A percentile compares a stretch with the other conserved stretches of the same genome.
phyloP scores from a whole-genome alignment of 35 echinoderm and acorn worm genomes.

The Holothuria glaberrima region DNA sequence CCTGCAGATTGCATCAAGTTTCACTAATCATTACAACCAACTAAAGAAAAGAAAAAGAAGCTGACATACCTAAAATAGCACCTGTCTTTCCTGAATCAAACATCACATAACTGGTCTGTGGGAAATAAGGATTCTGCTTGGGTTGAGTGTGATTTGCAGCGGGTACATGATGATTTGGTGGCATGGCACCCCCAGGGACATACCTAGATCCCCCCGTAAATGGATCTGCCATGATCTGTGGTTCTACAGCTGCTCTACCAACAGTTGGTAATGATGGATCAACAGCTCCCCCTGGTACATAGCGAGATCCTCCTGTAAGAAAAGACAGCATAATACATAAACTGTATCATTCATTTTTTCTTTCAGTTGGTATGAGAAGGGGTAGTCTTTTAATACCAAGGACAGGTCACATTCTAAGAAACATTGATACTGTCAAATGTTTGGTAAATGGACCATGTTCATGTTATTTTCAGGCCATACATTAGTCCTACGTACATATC shows the following conservation, averaged over 20 bases:
- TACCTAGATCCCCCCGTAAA: slow-evolving; percentile 92
- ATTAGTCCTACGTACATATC: no score
- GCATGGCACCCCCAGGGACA: slow-evolving; percentile 50
- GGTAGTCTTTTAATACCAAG: no score
- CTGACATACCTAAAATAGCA: slow-evolving; percentile 83
- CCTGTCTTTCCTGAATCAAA: slow-evolving; percentile 86
- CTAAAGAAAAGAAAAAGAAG: background rate
- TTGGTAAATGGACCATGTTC: no score
- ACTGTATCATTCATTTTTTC: no score
- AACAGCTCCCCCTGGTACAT: slow-evolving; percentile 72
- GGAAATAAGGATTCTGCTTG: slow-evolving; percentile 77
- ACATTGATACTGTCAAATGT: no score
- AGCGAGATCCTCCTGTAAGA: slow-evolving; percentile 79
- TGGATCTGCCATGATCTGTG: slow-evolving; percentile 60
- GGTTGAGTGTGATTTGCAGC: slow-evolving; percentile 7
- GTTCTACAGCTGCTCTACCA: slow-evolving; percentile 38
- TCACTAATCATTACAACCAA: no score
- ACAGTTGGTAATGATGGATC: slow-evolving; percentile 67
- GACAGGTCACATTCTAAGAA: no score
- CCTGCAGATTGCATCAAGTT: no score
- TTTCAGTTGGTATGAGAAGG: no score
- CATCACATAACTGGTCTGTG: slow-evolving; percentile 69
- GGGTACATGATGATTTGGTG: slow-evolving; percentile 6
- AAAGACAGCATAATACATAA: background rate
- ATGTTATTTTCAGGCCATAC: no score